phyloP scores from a whole-genome alignment of 1,140 invertebrate species.

The Aphidius gifuensis region DNA sequence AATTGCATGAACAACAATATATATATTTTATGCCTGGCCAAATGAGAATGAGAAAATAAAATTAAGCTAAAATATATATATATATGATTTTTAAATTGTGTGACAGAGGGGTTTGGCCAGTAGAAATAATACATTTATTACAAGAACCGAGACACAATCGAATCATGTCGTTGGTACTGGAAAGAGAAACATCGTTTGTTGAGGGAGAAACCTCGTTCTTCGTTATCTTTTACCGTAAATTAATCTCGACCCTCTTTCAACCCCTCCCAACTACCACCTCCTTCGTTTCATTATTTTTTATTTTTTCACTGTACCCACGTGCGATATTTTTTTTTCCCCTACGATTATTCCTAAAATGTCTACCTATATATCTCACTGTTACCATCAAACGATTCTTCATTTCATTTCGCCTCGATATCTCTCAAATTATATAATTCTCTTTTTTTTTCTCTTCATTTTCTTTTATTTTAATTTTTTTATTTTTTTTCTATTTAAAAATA shows the following conservation, averaged over 20 bases:
- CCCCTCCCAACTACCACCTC: neutral
- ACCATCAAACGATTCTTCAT: conserved; percentile 5
- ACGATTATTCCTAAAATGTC: conserved; percentile 11
- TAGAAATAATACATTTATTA: conserved; percentile 51
- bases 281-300: too few species aligned
- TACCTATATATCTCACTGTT: conserved; percentile 32
- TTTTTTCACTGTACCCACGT: too few species aligned
- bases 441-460: neutral
- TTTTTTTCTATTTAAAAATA: conserved; percentile 1
- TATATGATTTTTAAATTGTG: neutral
- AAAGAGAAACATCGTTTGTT: conserved; percentile 13
- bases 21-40: conserved; percentile 43
- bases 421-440: neutral
- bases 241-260: conserved; percentile 41
- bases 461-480: conserved; percentile 3
- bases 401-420: neutral
- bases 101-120: conserved; percentile 14
- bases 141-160: conserved; percentile 46
- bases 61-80: conserved; percentile 24
- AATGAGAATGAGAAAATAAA: conserved; percentile 31
- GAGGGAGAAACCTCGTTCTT: conserved; percentile 34
- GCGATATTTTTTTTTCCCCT: neutral
- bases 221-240: conserved; percentile 52
- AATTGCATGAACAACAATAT: conserved; percentile 54
- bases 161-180: conserved; percentile 34